phyloP scores from a whole-genome alignment of 2,797 vertebrate genomes.

The Anableps anableps region DNA sequence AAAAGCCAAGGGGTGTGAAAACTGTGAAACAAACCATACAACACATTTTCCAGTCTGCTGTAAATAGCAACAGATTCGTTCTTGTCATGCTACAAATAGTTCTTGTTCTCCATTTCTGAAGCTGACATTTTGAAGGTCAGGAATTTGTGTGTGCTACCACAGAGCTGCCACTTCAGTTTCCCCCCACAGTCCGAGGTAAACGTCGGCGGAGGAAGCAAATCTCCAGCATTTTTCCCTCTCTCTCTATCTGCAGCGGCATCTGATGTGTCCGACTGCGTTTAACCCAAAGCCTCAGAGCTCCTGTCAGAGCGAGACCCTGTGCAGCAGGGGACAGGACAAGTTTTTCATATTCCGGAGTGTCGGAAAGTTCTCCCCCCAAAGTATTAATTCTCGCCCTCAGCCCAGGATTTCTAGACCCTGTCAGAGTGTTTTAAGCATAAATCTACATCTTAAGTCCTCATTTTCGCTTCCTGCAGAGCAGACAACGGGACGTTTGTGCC shows the following conservation, averaged over 20 bases:
- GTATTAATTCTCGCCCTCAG: background rate
- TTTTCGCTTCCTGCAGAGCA: background rate
- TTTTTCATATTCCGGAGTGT: background rate
- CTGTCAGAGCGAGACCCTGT: background rate
- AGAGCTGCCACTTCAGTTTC: constrained; percentile 18
- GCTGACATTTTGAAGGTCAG: constrained; percentile 19
- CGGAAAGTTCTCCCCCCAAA: background rate
- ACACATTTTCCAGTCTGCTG: background rate
- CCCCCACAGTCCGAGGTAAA: constrained; percentile 6
- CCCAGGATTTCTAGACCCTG: background rate
- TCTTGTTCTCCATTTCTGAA: constrained; percentile 18
- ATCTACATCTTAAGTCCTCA: background rate
- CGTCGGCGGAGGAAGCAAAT: background rate
- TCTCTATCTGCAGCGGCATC: background rate
- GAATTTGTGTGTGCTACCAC: constrained; percentile 1
- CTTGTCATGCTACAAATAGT: background rate
- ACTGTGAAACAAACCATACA: background rate
- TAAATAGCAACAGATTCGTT: background rate
- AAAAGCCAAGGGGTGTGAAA: background rate
- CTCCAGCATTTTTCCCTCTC: background rate
- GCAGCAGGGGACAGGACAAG: background rate
- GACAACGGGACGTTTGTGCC: background rate
- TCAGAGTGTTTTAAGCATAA: background rate
- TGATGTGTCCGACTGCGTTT: background rate
- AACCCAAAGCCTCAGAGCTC: background rate